Conservation (phyloP, 2,888 invertebrate species). For the Isoperla grammatica region DNA sequence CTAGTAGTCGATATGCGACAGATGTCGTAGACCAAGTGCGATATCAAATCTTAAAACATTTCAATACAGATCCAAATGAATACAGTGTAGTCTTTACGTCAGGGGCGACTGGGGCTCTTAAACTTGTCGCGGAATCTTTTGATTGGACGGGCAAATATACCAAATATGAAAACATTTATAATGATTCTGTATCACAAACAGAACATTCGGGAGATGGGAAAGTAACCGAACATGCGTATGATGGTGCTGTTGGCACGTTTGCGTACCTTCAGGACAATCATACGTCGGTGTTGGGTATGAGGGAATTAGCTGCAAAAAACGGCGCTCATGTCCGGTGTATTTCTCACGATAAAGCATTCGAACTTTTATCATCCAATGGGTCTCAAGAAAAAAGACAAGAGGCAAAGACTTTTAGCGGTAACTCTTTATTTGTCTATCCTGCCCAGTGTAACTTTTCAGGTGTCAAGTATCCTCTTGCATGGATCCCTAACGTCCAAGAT, state of each 20-base stretch:
- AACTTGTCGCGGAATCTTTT: conserved; percentile 78
- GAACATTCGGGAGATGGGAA: neutral
- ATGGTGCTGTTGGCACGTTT: conserved; percentile 53
- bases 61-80: conserved; percentile 70
- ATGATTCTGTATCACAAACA: neutral
- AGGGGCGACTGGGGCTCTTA: conserved; percentile 84
- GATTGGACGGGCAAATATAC: conserved; percentile 42
- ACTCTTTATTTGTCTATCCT: conserved; percentile 75
- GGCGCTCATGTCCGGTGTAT: conserved; percentile 54
- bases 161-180: too few relatives aligned
- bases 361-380: conserved; percentile 35
- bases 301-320: conserved; percentile 61
- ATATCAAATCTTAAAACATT: conserved; percentile 63
- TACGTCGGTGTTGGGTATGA: conserved; percentile 90
- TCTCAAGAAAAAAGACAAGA: conserved; percentile 1
- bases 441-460: conserved; percentile 96
- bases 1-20: conserved; percentile 70
- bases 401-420: conserved; percentile 32
- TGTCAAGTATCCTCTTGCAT: conserved; percentile 73
- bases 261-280: conserved; percentile 86
- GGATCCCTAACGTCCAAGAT: conserved; percentile 58
- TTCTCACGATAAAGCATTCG: conserved; percentile 52
- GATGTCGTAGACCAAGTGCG: conserved; percentile 75
- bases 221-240: neutral
- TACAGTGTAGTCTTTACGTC: conserved; percentile 91